Percentiles rank a stretch among this genome's conserved stretches.
Evolutionary conservation across 2,113 vertebrate genomes (phyloP).

Genomic region (Chionodraco myersi): DNA sequence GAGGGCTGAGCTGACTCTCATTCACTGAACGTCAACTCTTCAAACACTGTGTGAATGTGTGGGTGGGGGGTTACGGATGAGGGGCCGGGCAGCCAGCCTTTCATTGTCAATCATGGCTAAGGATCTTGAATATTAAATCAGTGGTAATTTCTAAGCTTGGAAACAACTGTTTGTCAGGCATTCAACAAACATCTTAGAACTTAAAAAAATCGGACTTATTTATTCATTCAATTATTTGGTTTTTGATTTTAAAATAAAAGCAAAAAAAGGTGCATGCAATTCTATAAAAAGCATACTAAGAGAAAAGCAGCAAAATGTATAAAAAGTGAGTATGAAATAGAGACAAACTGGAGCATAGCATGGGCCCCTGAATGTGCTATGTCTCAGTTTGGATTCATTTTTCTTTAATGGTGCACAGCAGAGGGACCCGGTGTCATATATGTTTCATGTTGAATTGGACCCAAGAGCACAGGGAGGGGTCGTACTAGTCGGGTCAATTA

Average conservation of each 20-base stretch:
- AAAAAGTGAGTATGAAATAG: not conserved
- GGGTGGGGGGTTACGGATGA: not conserved
- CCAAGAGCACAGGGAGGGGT: constrained; percentile 11
- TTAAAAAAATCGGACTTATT: not conserved
- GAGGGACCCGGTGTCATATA: constrained; percentile 11
- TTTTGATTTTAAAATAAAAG: not conserved
- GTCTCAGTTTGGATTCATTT: not conserved
- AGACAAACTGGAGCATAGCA: not conserved
- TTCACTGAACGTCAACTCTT: constrained; percentile 24
- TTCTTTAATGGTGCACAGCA: not conserved
- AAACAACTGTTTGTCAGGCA: too few species aligned
- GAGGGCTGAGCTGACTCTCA: not conserved
- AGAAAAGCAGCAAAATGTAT: not conserved
- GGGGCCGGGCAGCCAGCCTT: not conserved
- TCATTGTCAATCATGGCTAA: not conserved
- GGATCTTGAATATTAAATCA: constrained; percentile 2
- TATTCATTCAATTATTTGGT: not conserved
- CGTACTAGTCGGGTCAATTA: not conserved
- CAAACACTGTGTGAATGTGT: not conserved
- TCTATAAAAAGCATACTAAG: not conserved
- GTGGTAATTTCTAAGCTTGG: too few species aligned
- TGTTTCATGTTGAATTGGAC: constrained; percentile 13
- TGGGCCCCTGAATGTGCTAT: not conserved
- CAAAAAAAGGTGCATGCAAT: not conserved
- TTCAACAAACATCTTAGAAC: not conserved